Evolutionary conservation across 2,888 invertebrate species (phyloP).

Genomic region (Drosophila planitibia): DNA sequence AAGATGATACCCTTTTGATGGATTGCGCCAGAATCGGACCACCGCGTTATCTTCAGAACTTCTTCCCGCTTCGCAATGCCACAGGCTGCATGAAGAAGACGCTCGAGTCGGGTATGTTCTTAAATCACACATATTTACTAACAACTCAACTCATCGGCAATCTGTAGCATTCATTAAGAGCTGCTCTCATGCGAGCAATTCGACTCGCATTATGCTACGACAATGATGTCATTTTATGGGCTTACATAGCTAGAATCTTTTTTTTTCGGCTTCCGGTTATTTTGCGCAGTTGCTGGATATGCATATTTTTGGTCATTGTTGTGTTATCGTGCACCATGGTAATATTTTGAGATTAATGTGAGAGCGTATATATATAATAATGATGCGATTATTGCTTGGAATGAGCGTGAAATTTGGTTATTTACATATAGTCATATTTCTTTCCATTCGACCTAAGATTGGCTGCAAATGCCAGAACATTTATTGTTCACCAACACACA

Average conservation of each 20-base stretch:
- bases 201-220: constrained; percentile 17
- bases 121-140: not conserved
- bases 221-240: constrained; percentile 58
- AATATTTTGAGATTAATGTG: constrained; percentile 40
- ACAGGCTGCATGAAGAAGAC: constrained; percentile 84
- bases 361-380: constrained; percentile 42
- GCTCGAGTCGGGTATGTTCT: constrained; percentile 80
- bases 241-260: not conserved
- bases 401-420: constrained; percentile 11
- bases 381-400: constrained; percentile 40
- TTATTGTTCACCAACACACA: not conserved
- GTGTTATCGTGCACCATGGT: constrained; percentile 50
- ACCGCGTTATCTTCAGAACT: constrained; percentile 77
- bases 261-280: constrained; percentile 7
- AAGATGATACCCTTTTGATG: constrained; percentile 71
- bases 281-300: constrained; percentile 39
- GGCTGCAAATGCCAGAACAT: not conserved
- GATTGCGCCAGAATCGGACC: constrained; percentile 80
- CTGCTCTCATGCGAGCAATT: constrained; percentile 14
- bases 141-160: not conserved
- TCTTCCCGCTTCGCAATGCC: constrained; percentile 79
- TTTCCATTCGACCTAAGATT: not conserved
- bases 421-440: constrained; percentile 12
- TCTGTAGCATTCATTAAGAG: constrained; percentile 19
- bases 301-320: constrained; percentile 31